A percentile compares a stretch with the other conserved stretches of the same genome.
These are phyloP conservation scores for Lontra canadensis DNA, from an alignment of 2,113 vertebrate species.

Conservation along the genomic window DNA sequence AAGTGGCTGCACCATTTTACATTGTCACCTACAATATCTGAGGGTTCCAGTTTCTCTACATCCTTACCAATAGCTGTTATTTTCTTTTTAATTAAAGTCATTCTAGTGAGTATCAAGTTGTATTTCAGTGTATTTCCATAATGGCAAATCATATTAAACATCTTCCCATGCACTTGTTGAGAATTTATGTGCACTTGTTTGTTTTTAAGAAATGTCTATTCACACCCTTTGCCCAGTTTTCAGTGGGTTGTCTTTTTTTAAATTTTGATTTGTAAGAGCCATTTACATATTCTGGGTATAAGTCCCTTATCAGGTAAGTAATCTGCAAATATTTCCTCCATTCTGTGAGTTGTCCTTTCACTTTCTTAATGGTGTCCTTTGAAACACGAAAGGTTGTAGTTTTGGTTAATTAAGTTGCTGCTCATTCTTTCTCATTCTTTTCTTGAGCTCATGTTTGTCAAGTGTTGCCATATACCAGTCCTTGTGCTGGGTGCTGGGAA, in stretches of 20 bases:
- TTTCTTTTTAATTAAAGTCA: background rate
- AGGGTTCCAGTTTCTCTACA: background rate
- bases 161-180: background rate
- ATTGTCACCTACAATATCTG: background rate
- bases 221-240: slow-evolving; percentile 16
- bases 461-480: background rate
- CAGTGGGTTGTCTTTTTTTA: background rate
- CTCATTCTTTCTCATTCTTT: background rate
- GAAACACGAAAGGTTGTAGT: background rate
- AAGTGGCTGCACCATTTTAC: background rate
- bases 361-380: background rate
- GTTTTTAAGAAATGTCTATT: background rate
- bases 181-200: background rate
- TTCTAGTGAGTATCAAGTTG: background rate
- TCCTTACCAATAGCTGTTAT: background rate
- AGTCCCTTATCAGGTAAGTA: slow-evolving; percentile 10
- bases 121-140: background rate
- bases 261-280: background rate
- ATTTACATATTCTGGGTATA: background rate
- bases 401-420: background rate
- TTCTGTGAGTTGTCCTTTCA: background rate
- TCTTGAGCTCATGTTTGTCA: background rate
- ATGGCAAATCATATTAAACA: background rate
- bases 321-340: slow-evolving; percentile 17
- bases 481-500: background rate